phyloP scores from a whole-genome alignment of 2,797 vertebrate genomes.

The Danio choprae region DNA sequence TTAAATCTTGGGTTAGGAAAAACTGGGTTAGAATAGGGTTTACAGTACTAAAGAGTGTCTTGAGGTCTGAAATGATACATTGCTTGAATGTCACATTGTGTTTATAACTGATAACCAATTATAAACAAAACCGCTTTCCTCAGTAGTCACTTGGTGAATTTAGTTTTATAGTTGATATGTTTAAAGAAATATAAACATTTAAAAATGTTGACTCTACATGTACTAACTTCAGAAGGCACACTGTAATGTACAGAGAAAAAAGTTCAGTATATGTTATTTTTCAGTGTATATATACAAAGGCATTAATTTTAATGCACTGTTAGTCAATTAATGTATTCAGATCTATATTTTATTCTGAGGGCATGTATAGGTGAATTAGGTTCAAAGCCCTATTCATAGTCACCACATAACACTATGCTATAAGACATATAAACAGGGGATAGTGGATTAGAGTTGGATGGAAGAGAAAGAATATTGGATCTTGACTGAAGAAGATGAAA shows the following conservation, averaged over 20 bases:
- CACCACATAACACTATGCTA: neutral
- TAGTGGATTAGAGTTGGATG: neutral
- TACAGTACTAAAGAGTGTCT: neutral
- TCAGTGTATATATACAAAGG: no score
- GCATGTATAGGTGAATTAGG: neutral
- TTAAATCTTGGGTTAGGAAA: neutral
- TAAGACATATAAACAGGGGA: neutral
- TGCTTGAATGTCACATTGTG: neutral
- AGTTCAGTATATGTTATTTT: no score
- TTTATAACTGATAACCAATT: neutral
- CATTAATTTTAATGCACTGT: no score
- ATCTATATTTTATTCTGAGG: neutral
- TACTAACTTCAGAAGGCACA: no score
- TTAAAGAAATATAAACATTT: no score
- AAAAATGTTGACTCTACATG: no score
- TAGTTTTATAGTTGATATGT: no score
- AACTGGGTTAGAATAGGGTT: neutral
- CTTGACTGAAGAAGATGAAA: neutral
- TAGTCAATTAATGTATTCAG: neutral
- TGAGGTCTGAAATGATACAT: neutral
- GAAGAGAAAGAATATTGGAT: neutral
- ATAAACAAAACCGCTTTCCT: neutral
- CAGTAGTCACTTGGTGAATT: no score
- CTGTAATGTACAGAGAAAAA: no score
- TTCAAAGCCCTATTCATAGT: slow-evolving; percentile 12